Evolutionary conservation across 2,888 invertebrate species (phyloP).

Genomic region (Mechanitis messenoides): DNA sequence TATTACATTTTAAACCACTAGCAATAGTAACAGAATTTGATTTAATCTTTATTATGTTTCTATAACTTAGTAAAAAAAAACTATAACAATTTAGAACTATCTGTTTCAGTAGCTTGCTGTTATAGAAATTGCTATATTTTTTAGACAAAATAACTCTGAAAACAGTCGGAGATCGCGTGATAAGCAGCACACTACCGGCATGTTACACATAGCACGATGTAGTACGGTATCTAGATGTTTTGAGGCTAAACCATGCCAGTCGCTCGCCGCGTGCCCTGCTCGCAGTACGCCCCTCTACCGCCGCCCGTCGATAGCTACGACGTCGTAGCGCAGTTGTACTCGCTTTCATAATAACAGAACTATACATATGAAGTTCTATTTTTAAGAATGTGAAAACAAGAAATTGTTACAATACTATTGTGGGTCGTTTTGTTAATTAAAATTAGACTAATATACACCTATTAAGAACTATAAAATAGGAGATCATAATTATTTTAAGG

Average conservation of each 20-base stretch:
- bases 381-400: too few species aligned
- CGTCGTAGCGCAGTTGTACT: conserved; percentile 36
- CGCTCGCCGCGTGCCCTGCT: conserved; percentile 51
- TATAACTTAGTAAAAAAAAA: too few species aligned
- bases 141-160: conserved; percentile 19
- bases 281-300: conserved; percentile 35
- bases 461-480: too few species aligned
- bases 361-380: not conserved
- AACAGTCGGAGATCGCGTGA: conserved; percentile 34
- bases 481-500: too few species aligned
- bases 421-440: too few species aligned
- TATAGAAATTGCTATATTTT: conserved; percentile 7
- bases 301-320: conserved; percentile 40
- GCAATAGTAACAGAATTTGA: too few species aligned
- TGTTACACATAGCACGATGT: conserved; percentile 20
- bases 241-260: conserved; percentile 38
- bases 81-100: not conserved
- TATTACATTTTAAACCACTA: too few species aligned
- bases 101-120: not conserved
- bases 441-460: too few species aligned
- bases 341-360: conserved; percentile 9
- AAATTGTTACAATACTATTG: too few species aligned
- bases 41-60: too few species aligned
- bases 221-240: conserved; percentile 30
- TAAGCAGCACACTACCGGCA: conserved; percentile 37